Conservation (phyloP, 2,797 vertebrate genomes). For the Brotula barbata region DNA sequence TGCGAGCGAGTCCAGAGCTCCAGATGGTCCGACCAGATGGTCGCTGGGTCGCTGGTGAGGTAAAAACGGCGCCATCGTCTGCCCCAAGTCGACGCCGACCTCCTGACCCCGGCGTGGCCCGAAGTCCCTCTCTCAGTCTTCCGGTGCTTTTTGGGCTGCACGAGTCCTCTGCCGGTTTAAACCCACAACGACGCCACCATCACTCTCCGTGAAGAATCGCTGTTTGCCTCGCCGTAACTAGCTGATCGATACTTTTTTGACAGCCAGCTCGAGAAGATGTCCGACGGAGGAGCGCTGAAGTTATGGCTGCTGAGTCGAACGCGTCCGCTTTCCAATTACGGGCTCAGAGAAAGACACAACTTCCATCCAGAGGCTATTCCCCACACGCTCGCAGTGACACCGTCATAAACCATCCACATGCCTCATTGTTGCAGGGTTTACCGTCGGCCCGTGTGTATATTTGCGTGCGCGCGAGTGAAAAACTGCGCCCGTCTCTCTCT, state of each 20-base stretch:
- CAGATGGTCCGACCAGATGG: no score
- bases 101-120: no score
- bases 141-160: no score
- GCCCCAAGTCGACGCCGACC: no score
- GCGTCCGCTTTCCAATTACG: slow-evolving; percentile 14
- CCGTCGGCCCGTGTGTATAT: neutral
- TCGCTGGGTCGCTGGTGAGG: no score
- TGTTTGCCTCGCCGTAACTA: neutral
- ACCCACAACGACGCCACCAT: neutral
- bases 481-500: no score
- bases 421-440: neutral
- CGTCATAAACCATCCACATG: slow-evolving; percentile 7
- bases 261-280: slow-evolving; percentile 29
- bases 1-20: no score
- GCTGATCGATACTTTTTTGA: slow-evolving; percentile 31
- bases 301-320: slow-evolving; percentile 16
- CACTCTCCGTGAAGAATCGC: slow-evolving; percentile 11
- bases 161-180: slow-evolving; percentile 3
- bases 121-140: no score
- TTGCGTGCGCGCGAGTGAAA: slow-evolving; percentile 3
- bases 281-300: neutral
- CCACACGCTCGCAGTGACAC: slow-evolving; percentile 16
- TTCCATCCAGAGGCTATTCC: slow-evolving; percentile 12
- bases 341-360: slow-evolving; percentile 6
- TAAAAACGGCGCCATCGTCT: no score